phyloP scores from a whole-genome alignment of 1,140 invertebrate genomes.

The Calephelis virginiensis region DNA sequence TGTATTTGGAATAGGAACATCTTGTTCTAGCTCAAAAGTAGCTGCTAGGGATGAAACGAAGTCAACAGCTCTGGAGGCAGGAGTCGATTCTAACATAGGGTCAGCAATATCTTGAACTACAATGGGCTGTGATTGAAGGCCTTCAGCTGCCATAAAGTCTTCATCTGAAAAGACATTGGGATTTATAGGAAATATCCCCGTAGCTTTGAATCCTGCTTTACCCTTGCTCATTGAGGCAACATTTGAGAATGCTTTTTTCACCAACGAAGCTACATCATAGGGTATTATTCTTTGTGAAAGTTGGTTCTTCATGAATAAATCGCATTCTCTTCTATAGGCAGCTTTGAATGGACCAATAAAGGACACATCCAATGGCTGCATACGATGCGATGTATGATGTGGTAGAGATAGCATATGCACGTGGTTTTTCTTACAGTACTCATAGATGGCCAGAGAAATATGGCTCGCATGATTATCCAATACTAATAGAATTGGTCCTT shows the following conservation, averaged over 20 bases:
- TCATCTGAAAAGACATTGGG: slow-evolving; percentile 25
- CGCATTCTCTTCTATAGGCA: slow-evolving; percentile 34
- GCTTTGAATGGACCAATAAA: slow-evolving; percentile 34
- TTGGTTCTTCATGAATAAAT: slow-evolving; percentile 38
- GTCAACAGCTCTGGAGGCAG: no score
- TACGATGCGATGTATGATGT: slow-evolving; percentile 29
- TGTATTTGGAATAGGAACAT: slow-evolving; percentile 23
- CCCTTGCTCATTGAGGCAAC: slow-evolving; percentile 42
- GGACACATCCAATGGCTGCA: slow-evolving; percentile 31
- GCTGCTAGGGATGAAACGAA: slow-evolving; percentile 18
- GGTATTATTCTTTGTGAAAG: slow-evolving; percentile 41
- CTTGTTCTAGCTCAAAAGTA: background rate
- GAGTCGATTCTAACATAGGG: no score
- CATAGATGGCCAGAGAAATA: slow-evolving; percentile 47
- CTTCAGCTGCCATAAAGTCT: slow-evolving; percentile 30
- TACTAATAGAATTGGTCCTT: slow-evolving; percentile 25
- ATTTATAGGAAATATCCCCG: slow-evolving; percentile 33
- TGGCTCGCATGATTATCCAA: slow-evolving; percentile 31
- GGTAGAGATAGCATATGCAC: slow-evolving; percentile 33
- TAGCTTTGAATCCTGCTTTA: slow-evolving; percentile 33
- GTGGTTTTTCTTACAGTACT: slow-evolving; percentile 57
- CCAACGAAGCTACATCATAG: slow-evolving; percentile 42
- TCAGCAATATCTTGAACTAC: slow-evolving; percentile 25
- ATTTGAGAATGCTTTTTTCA: slow-evolving; percentile 25
- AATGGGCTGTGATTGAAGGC: slow-evolving; percentile 20